Percentiles rank a stretch among this genome's conserved stretches.
These are phyloP conservation scores for Siphamia tubifer DNA, from an alignment of 2,113 vertebrate species.

Conservation along the genomic window DNA sequence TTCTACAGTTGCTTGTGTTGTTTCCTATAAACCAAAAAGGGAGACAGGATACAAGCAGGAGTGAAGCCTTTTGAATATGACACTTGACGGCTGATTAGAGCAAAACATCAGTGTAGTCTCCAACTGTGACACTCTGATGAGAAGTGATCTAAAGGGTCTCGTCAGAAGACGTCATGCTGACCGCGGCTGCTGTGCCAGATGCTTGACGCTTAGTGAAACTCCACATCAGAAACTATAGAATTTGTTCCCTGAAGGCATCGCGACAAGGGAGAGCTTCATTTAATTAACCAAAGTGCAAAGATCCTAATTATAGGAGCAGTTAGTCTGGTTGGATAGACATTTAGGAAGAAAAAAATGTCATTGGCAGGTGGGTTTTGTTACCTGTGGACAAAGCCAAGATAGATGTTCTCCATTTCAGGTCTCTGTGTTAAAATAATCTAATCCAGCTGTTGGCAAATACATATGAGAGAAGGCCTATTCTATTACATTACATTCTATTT, in stretches of 20 bases:
- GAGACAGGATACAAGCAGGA: slow-evolving; percentile 12
- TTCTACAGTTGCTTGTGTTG: neutral
- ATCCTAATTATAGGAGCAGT: slow-evolving; percentile 1
- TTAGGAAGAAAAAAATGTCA: neutral
- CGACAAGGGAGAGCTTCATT: neutral
- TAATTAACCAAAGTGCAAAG: slow-evolving; percentile 35
- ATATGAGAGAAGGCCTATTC: too few relatives aligned
- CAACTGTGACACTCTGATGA: slow-evolving; percentile 62
- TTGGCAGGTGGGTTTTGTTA: neutral
- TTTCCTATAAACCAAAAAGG: slow-evolving; percentile 35
- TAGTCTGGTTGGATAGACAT: neutral
- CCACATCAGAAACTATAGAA: slow-evolving; percentile 17
- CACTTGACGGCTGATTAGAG: slow-evolving; percentile 68
- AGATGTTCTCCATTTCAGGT: too few relatives aligned
- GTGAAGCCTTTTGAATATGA: slow-evolving; percentile 27
- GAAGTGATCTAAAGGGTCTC: slow-evolving; percentile 57
- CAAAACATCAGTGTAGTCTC: slow-evolving; percentile 45
- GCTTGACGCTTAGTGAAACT: slow-evolving; percentile 26
- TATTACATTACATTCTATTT: too few relatives aligned
- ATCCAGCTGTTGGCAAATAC: too few relatives aligned
- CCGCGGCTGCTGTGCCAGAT: slow-evolving; percentile 51
- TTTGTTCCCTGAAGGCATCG: slow-evolving; percentile 12
- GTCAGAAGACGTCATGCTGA: slow-evolving; percentile 58
- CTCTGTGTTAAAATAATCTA: too few relatives aligned
- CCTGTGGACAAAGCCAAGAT: too few relatives aligned